Evolutionary conservation across 2,888 invertebrate genomes (phyloP), one percentile per base, ranked within the genome.

Genomic region (Chrysotoxum bicinctum): DNA sequence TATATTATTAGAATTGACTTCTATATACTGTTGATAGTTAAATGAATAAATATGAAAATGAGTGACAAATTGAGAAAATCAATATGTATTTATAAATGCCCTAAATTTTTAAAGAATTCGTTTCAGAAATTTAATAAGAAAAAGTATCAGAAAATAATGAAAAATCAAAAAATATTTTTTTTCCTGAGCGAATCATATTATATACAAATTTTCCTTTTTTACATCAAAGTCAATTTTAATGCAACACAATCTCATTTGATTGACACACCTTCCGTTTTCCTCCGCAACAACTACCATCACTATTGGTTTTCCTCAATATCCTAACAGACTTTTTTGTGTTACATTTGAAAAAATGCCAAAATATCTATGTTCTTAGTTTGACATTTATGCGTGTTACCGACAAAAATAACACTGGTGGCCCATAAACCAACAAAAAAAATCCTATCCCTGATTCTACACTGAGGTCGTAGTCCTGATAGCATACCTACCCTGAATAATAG

Each of bases 311-410:
- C 64, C 70, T 54, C 14, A 58, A 76, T 76, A 30, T 45, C 7
- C 37, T 26, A 16, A 32, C 23, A 16, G 40, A 43, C 23, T 19
- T 43, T 48, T 26, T 21, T 60, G 19, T 43, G 64, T 19, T 19
- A 8, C 16, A 52, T 54, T 79, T 81, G 81, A 76, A 58, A 32
- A 70, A 35, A 48, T 81, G 75, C 81, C 81, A 81, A 72, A 32
- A 73, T 35, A 70, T n/a, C 32, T 10, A 9, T 43, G 23, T 26
- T 43, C 19, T 56, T 30, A 12, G 10, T 56, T 54, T 45, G 60
- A 76, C 60, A 72, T 43, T 58, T 66, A 74, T 69, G 80, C 80
- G 78, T 68, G 50, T 70, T 54, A 69, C 64, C 48, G 64, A 48
- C 50, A 37, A 62, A 54, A 83, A 74, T 52, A 68, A 48, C 45